A percentile compares a stretch with the other conserved stretches of the same genome.
phyloP scores from a whole-genome alignment of 30 jellyfish, hydroid and myxozoan genomes.

The Morbakka virulenta region DNA sequence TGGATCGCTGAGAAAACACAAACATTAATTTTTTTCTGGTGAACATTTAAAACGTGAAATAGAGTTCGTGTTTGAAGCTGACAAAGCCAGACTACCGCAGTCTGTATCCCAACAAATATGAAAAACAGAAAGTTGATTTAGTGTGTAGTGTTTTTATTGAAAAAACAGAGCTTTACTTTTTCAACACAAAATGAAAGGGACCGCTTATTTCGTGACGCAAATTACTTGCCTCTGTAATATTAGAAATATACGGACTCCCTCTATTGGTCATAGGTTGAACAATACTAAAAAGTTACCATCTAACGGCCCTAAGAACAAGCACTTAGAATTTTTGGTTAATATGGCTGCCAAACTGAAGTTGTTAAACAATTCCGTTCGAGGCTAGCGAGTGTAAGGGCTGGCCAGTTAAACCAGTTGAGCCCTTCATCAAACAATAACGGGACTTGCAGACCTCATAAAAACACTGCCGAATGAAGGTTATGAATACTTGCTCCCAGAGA shows the following conservation, averaged over 20 bases:
- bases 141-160: too few species aligned
- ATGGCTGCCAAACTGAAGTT: neutral
- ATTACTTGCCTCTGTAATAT: neutral
- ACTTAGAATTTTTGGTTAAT: neutral
- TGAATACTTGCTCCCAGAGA: neutral
- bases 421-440: neutral
- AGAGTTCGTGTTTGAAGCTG: too few species aligned
- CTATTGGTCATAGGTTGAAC: neutral
- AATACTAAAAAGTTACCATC: neutral
- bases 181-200: neutral
- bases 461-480: neutral
- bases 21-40: neutral
- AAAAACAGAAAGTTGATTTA: too few species aligned
- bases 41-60: neutral
- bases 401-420: neutral
- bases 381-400: neutral
- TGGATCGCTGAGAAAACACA: neutral
- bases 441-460: neutral
- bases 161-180: neutral
- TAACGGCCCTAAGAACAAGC: neutral
- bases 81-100: too few species aligned
- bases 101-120: too few species aligned
- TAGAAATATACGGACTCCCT: neutral
- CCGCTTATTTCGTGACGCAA: neutral
- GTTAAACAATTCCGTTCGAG: too few species aligned